Conservation (phyloP, 2,797 vertebrate genomes). For the Pipistrellus kuhlii region DNA sequence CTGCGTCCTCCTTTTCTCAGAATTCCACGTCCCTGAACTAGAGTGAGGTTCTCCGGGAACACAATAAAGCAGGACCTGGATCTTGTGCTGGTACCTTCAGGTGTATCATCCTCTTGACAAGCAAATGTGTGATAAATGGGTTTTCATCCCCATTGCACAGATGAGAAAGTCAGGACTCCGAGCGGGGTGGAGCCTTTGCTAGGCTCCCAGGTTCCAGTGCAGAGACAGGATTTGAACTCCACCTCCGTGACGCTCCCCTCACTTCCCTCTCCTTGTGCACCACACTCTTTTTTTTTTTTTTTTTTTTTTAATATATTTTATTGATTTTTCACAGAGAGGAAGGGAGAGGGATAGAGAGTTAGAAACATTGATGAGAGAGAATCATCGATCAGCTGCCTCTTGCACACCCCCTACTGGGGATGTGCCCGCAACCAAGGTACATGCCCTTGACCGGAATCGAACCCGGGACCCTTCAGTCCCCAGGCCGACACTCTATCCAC, state of each 20-base stretch:
- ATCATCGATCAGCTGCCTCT: too few relatives aligned
- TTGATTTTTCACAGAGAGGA: too few relatives aligned
- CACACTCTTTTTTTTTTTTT: too few relatives aligned
- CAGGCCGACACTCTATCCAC: too few relatives aligned
- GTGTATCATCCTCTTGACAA: neutral
- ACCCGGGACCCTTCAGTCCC: too few relatives aligned
- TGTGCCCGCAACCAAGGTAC: too few relatives aligned
- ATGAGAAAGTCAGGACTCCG: neutral
- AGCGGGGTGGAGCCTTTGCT: neutral
- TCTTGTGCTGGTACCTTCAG: neutral
- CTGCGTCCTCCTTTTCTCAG: neutral
- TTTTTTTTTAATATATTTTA: too few relatives aligned
- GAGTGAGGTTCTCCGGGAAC: neutral
- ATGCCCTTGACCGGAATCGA: too few relatives aligned
- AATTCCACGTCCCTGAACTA: neutral
- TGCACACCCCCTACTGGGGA: too few relatives aligned
- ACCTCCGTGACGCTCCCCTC: neutral
- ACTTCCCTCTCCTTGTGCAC: neutral
- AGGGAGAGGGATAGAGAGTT: too few relatives aligned
- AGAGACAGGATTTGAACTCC: neutral
- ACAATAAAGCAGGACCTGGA: neutral
- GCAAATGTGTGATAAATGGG: neutral
- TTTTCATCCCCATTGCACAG: neutral
- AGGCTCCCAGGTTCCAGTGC: neutral
- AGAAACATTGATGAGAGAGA: too few relatives aligned